These are phyloP conservation scores for Idaea aversata DNA, from an alignment of 2,888 invertebrate genomes.

Conservation along the genomic window DNA sequence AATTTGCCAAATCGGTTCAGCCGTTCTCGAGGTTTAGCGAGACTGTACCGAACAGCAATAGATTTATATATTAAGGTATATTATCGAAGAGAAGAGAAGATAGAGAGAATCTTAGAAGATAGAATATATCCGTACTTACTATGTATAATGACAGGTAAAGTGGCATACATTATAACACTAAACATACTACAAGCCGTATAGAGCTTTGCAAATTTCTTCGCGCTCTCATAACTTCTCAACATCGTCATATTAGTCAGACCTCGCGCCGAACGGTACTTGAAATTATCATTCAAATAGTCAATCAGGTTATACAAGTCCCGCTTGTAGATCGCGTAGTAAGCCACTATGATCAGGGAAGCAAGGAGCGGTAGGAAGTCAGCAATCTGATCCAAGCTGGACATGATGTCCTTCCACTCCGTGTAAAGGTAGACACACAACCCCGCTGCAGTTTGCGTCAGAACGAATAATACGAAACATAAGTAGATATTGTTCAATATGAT, in stretches of 20 bases:
- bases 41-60: no score
- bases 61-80: no score
- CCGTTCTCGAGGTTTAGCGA: no score
- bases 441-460: conserved; percentile 39
- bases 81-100: no score
- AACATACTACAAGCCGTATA: conserved; percentile 65
- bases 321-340: conserved; percentile 54
- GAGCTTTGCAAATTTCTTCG: conserved; percentile 56
- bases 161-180: conserved; percentile 61
- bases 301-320: conserved; percentile 51
- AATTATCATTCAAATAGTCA: conserved; percentile 55
- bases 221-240: conserved; percentile 49
- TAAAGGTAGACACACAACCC: conserved; percentile 51
- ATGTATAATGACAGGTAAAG: conserved; percentile 52
- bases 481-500: conserved; percentile 53
- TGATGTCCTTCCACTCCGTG: conserved; percentile 56
- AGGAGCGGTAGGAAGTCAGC: conserved; percentile 60
- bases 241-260: conserved; percentile 71
- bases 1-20: no score
- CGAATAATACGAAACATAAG: conserved; percentile 50
- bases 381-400: conserved; percentile 56
- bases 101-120: no score
- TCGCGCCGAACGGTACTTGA: conserved; percentile 59
- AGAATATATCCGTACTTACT: conserved; percentile 47
- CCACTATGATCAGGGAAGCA: conserved; percentile 52